Conservation (phyloP, 2,797 vertebrate species). For the Sylvia borin region DNA sequence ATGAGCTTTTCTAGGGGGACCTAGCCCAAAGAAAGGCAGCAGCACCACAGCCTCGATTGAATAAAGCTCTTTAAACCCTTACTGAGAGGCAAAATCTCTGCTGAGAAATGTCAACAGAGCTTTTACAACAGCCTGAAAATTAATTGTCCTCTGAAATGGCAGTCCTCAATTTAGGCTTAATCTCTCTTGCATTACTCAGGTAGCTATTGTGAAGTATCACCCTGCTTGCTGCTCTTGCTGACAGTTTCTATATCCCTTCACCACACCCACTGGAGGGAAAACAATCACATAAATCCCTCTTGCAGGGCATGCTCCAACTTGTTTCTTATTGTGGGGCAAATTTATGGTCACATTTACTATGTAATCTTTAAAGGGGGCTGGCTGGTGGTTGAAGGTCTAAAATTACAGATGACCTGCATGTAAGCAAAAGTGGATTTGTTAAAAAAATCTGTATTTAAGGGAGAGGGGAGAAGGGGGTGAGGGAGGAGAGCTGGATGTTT, state of each 20-base stretch:
- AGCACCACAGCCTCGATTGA: neutral
- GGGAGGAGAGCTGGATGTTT: constrained; percentile 31
- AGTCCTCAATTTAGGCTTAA: constrained; percentile 49
- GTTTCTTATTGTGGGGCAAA: constrained; percentile 58
- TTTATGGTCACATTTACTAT: constrained; percentile 13
- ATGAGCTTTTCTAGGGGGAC: neutral
- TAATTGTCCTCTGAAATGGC: constrained; percentile 55
- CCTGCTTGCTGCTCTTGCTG: neutral
- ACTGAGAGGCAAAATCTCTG: neutral
- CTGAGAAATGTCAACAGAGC: constrained; percentile 58
- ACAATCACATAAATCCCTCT: constrained; percentile 66
- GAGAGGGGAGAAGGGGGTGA: neutral
- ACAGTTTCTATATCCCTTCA: constrained; percentile 46
- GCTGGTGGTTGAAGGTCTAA: constrained; percentile 54
- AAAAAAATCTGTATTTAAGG: constrained; percentile 35
- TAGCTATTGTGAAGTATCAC: constrained; percentile 63
- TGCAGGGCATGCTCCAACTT: constrained; percentile 50
- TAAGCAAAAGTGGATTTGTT: constrained; percentile 62
- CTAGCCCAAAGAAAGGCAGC: neutral
- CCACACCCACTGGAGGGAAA: constrained; percentile 60
- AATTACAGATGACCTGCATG: constrained; percentile 67
- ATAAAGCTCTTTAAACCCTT: constrained; percentile 9
- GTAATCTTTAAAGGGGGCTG: constrained; percentile 57
- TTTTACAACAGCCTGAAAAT: constrained; percentile 38
- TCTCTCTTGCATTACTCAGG: constrained; percentile 54